phyloP scores from a whole-genome alignment of 2,888 invertebrate species.

The Crocallis elinguaria region DNA sequence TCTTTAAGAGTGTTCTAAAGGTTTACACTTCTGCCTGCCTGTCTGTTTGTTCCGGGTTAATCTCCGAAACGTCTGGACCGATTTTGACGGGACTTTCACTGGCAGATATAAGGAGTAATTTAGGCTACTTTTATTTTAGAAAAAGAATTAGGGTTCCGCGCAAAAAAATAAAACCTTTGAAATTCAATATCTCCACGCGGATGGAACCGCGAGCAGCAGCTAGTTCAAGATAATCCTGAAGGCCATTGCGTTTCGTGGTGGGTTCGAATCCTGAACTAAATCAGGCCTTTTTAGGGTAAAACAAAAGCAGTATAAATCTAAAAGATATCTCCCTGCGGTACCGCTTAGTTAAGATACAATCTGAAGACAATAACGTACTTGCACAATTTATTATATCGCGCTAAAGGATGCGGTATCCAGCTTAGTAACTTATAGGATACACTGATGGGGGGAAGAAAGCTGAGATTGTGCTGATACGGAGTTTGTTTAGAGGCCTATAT shows the following conservation, averaged over 20 bases:
- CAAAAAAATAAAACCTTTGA: no score
- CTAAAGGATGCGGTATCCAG: conserved; percentile 57
- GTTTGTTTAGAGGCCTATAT: conserved; percentile 16
- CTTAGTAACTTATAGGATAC: conserved; percentile 5
- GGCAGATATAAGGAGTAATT: no score
- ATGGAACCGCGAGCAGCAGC: no score
- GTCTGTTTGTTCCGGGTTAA: no score
- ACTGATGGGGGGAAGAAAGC: conserved; percentile 9
- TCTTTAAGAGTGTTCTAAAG: no score
- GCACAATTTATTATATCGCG: conserved; percentile 76
- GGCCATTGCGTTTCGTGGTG: not conserved
- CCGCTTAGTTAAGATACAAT: conserved; percentile 70
- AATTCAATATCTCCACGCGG: no score
- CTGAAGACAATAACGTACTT: conserved; percentile 72
- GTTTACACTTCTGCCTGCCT: no score
- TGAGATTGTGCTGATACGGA: conserved; percentile 17
- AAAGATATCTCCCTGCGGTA: conserved; percentile 50
- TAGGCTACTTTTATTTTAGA: no score
- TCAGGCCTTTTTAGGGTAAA: conserved; percentile 37
- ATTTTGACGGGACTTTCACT: no score
- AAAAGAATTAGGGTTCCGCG: no score
- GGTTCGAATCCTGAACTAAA: conserved; percentile 21
- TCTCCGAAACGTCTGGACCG: no score
- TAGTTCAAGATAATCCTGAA: no score
- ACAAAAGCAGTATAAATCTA: conserved; percentile 59